Evolutionary conservation across 2,797 vertebrate species (phyloP).

Genomic region (Peromyscus eremicus): DNA sequence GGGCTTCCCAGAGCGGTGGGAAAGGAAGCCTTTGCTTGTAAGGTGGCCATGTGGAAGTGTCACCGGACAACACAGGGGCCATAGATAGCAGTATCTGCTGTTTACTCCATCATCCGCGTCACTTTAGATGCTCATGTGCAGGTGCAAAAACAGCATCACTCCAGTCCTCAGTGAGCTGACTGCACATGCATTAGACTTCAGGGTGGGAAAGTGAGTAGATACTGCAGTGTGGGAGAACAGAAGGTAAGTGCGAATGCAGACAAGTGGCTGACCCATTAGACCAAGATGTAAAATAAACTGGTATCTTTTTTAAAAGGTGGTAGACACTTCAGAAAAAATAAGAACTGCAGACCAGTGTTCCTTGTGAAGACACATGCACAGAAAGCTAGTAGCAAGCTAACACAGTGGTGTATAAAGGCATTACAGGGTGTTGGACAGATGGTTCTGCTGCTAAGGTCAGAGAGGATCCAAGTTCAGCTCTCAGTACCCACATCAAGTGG

Average conservation of each 20-base stretch:
- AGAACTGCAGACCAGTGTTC: neutral
- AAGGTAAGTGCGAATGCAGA: too few species aligned
- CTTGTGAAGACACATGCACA: neutral
- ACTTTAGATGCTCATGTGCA: rapidly evolving
- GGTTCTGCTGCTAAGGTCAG: neutral
- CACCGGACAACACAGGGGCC: rapidly evolving
- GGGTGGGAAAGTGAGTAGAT: neutral
- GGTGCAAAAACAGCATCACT: neutral
- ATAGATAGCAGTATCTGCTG: rapidly evolving
- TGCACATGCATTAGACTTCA: neutral
- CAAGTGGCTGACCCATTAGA: neutral
- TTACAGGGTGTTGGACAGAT: neutral
- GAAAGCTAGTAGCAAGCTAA: neutral
- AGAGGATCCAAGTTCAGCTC: neutral
- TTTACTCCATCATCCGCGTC: neutral
- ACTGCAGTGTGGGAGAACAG: neutral
- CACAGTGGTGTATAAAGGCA: neutral
- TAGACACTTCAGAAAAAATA: neutral
- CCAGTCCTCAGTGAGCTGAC: neutral
- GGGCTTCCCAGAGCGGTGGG: rapidly evolving
- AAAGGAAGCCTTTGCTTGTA: neutral
- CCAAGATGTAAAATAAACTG: neutral
- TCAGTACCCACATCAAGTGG: neutral
- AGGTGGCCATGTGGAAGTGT: rapidly evolving
- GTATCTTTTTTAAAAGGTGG: neutral